A percentile compares a stretch with the other conserved stretches of the same genome.
phyloP scores from a whole-genome alignment of 2,113 vertebrate species.

The Aptenodytes forsteri region DNA sequence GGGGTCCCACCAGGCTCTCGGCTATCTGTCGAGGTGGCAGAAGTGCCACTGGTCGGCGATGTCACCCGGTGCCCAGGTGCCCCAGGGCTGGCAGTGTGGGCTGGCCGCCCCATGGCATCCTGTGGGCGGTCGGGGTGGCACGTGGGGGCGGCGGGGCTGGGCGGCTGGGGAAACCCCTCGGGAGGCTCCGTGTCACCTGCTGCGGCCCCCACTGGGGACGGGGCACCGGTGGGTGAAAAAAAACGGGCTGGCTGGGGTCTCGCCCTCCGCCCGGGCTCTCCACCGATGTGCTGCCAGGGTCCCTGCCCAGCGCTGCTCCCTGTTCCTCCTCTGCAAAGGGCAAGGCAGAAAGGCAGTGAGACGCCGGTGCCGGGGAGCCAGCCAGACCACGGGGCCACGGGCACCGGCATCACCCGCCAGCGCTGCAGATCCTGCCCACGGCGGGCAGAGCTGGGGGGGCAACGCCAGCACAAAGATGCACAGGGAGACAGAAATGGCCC shows the following conservation, averaged over 20 bases:
- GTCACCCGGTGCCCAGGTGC: not conserved
- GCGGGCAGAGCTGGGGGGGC: not conserved
- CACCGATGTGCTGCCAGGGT: not conserved
- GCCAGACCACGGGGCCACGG: not conserved
- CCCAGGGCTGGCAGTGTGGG: not conserved
- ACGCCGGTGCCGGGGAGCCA: not conserved
- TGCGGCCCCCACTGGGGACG: accelerated
- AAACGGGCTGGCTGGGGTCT: not conserved
- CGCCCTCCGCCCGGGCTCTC: not conserved
- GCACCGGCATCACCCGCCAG: not conserved
- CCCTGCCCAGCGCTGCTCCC: not conserved
- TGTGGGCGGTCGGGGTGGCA: accelerated
- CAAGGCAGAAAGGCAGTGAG: not conserved
- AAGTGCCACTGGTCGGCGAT: not conserved
- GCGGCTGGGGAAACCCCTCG: not conserved
- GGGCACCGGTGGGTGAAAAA: not conserved
- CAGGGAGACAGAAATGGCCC: not conserved
- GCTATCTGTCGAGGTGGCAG: not conserved
- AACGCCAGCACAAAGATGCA: not conserved
- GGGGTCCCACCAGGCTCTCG: not conserved
- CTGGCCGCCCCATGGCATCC: not conserved
- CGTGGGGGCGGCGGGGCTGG: not conserved
- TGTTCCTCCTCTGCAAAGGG: constrained; percentile 55
- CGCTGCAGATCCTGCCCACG: accelerated
- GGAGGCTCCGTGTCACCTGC: constrained; percentile 41